Base-by-base conservation (phyloP, 1,140 invertebrate species). In the Hycleus phaleratus region DNA sequence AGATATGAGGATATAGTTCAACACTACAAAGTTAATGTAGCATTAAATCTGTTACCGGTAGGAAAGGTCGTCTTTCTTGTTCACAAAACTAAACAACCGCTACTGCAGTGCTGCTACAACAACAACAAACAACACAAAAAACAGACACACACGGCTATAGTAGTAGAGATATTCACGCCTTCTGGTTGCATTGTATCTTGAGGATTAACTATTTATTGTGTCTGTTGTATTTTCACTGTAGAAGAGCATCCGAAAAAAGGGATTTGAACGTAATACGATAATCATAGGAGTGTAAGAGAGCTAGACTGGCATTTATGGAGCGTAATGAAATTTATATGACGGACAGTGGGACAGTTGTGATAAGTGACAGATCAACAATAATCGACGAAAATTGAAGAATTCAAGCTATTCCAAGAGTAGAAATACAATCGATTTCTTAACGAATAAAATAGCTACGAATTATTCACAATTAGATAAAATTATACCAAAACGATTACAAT, bases 11-110 rank as follows among this genome's bases (percentile, higher is more conserved):
- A 32, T 4, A 3, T 32, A 32, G 32, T 32, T 32, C 32, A 32
- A 32, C 48, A 49, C 48, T 49, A 7, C 2, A 11, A n/a, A 49
- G 52, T 51, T 63, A 63, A 63, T 63, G 61, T 63, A 63, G 61
- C 58, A 54, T 63, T 56, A 63, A 63, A 60, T 60, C 61, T 46
- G 32, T 32, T 32, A 32, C 51, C 57, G 57, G 32, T 52, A 51
- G 57, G 45, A 47, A 59, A 49, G 26, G 26, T 49, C 26, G 25
- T 25, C 8, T 24, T 49, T 49, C 26, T 25, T 38, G 26, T 11
- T 3, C n/a, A 38, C 26, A 45, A 45, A 49, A 38, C 32, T 32
- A 32, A 4, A 38, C 26, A 26, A 18, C 24, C 48, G 48, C 48
- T 49, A 49, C 48, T 38, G 48, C 32, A 38, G 24, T 32, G 32